Conservation (phyloP, 2,888 invertebrate species). For the Drosophila subquinaria region DNA sequence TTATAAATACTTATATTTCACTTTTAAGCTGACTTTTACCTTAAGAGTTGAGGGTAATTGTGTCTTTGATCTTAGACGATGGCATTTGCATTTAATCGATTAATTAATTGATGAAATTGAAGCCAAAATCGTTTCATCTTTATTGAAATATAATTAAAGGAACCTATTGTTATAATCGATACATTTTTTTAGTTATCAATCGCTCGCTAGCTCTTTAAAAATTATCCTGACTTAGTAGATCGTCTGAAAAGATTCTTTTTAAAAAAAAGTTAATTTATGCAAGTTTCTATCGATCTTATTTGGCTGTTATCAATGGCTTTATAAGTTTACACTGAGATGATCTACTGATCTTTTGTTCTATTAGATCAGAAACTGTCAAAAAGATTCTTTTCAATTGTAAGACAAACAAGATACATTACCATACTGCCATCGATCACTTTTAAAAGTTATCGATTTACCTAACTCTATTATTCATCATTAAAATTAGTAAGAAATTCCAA, state of each 20-base stretch:
- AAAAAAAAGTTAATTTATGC: neutral
- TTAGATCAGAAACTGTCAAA: neutral
- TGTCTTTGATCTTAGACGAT: neutral
- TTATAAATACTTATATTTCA: neutral
- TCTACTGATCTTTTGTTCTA: neutral
- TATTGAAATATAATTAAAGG: neutral
- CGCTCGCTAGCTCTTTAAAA: neutral
- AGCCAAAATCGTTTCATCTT: neutral
- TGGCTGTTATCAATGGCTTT: neutral
- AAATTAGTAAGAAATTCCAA: neutral
- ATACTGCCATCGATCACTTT: neutral
- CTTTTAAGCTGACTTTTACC: neutral
- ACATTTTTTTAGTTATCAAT: neutral
- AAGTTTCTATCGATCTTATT: neutral
- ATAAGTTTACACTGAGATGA: neutral
- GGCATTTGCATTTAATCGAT: neutral
- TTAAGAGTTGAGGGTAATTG: neutral
- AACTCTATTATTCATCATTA: neutral
- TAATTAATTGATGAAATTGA: neutral
- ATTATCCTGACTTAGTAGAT: neutral
- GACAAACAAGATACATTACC: neutral
- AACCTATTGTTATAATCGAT: neutral
- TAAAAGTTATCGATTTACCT: neutral
- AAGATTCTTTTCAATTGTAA: neutral
- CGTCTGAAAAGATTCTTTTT: neutral